phyloP scores from a whole-genome alignment of 2,797 vertebrate genomes.

The Paguma larvata region DNA sequence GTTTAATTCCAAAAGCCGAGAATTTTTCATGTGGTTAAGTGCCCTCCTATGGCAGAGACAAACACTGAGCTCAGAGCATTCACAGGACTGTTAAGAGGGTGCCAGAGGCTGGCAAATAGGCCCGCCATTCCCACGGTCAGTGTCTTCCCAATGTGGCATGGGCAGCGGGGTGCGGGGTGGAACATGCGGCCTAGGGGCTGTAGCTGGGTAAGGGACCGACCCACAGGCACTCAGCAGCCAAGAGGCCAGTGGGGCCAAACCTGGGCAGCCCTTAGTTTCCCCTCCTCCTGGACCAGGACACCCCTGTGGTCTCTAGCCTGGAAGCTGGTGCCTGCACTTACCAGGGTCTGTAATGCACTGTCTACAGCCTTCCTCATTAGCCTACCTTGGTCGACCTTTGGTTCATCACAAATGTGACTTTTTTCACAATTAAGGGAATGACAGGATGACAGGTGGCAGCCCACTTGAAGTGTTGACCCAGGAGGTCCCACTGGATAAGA shows the following conservation, averaged over 20 bases:
- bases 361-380: background rate
- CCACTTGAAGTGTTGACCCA: background rate
- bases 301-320: background rate
- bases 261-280: background rate
- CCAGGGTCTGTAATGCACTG: fast-evolving
- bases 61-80: background rate
- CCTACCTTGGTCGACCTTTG: background rate
- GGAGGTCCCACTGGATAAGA: background rate
- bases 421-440: background rate
- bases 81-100: fast-evolving
- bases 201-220: background rate
- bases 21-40: background rate
- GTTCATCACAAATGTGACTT: background rate
- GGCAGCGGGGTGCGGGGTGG: fast-evolving
- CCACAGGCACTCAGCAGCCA: background rate
- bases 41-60: background rate
- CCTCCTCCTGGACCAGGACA: background rate
- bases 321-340: background rate
- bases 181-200: fast-evolving
- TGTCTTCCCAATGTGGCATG: fast-evolving
- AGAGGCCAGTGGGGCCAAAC: background rate
- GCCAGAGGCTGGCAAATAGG: background rate
- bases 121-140: background rate
- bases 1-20: background rate
- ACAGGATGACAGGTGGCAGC: background rate